Base-by-base conservation (phyloP, 2,113 vertebrate genomes). In the Hystrix cristata region DNA sequence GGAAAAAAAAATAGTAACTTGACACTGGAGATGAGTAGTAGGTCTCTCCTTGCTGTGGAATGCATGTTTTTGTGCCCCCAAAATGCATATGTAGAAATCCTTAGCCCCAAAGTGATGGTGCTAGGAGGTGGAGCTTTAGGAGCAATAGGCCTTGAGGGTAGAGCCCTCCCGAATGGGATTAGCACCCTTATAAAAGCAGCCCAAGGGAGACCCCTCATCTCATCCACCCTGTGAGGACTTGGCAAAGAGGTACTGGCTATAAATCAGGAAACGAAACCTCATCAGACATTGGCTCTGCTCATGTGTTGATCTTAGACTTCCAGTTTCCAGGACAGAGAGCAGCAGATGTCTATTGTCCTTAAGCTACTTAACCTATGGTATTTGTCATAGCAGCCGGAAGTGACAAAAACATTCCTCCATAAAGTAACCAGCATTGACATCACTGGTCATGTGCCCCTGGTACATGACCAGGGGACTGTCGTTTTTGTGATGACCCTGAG, bases 381-480 rank as follows among this genome's bases (percentile, higher is more conserved):
- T 46, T 25, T 59, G 19, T 67, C 46, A 10, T 6, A 21, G n/a
- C 51, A 34, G 38, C 53, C 12, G 21, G 34, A 11, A 25, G 27
- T 1, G 3, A 57, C 25, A 2, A 10, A 48, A n/a, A 48, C 12
- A 12, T 9, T 15, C 64, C 27, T 29, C 46, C 27, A 1, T 1
- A 18, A 87, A 74, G 90, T 43, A 18, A 13, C 3, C 43, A 1
- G 5, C 57, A 2, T 46, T 23, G 16, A 3, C 34, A 8, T 31
- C 59, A 10, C 23, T 2, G 2, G 19, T 10, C 21, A n/a, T 0
- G 1, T 13, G 3, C 71, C 86, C 46, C 59, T 3, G 16, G 13
- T 4, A 3, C 4, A 21, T 19, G 69, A 51, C 34, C 8, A 74
- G 15, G 55, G 18, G 3, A 1, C 31, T 5, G 1, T 55, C 57